phyloP scores from a whole-genome alignment of 2,888 invertebrate genomes.

The Meliscaeva auricollis region DNA sequence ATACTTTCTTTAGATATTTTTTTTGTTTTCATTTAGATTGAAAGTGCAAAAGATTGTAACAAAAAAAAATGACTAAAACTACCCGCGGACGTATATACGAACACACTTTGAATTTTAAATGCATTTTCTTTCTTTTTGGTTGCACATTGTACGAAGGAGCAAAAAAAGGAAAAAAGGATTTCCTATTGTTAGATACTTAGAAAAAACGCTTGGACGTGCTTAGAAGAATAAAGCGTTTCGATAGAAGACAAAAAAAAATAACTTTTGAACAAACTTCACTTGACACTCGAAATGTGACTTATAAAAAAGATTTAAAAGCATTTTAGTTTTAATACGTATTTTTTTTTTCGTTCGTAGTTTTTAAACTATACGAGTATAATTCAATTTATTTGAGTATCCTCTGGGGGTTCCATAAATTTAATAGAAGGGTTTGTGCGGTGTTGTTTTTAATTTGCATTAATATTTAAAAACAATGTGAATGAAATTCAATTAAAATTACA shows the following conservation, averaged over 20 bases:
- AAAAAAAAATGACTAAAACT: not conserved
- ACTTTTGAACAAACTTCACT: not conserved
- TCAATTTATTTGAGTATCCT: not conserved
- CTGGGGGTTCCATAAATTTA: too few species aligned
- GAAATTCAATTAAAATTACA: not conserved
- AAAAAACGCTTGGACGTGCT: slow-evolving; percentile 54
- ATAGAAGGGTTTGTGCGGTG: too few species aligned
- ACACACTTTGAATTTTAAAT: slow-evolving; percentile 63
- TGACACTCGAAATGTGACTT: not conserved
- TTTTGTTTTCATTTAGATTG: slow-evolving; percentile 1
- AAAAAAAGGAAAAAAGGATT: slow-evolving; percentile 58
- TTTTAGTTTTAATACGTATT: not conserved
- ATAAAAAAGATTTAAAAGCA: not conserved
- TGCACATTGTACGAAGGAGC: slow-evolving; percentile 32
- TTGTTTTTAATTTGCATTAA: not conserved
- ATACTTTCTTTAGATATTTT: slow-evolving; percentile 12
- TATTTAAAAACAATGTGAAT: not conserved
- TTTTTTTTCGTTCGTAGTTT: not conserved
- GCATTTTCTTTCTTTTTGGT: slow-evolving; percentile 14
- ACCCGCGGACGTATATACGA: slow-evolving; percentile 13
- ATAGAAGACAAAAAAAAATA: not conserved
- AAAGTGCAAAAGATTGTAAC: slow-evolving; percentile 9
- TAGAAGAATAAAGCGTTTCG: not conserved
- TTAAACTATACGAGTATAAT: not conserved
- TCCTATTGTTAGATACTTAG: slow-evolving; percentile 64